Evolutionary conservation across 2,113 vertebrate species (phyloP).

Genomic region (Xiphophorus hellerii): DNA sequence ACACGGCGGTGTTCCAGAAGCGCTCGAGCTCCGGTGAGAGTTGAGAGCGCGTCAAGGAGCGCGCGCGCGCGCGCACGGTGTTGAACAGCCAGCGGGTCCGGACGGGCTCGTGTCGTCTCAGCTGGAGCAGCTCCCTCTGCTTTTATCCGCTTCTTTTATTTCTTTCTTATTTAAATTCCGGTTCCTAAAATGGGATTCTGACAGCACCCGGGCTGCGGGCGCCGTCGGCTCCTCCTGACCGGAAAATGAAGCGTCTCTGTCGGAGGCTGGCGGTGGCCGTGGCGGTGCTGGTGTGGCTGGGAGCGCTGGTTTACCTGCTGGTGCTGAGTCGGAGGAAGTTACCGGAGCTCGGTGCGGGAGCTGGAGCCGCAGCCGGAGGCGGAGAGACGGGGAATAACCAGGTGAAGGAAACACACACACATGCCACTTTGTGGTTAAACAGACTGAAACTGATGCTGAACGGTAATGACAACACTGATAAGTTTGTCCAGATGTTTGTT

Average conservation of each 20-base stretch:
- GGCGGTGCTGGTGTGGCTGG: conserved; percentile 77
- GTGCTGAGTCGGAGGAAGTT: conserved; percentile 73
- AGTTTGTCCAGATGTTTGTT: not conserved
- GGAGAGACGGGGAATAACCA: conserved; percentile 48
- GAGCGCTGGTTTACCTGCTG: conserved; percentile 77
- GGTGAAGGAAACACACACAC: conserved; percentile 42
- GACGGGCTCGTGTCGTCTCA: conserved; percentile 8
- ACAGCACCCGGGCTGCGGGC: conserved; percentile 57
- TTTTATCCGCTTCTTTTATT: not conserved
- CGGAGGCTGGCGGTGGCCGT: conserved; percentile 71
- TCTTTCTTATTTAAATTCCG: not conserved
- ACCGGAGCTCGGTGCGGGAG: conserved; percentile 62
- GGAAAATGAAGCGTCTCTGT: conserved; percentile 72
- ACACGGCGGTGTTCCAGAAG: conserved; percentile 31
- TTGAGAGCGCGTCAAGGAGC: conserved; percentile 25
- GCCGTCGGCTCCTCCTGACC: conserved; percentile 63
- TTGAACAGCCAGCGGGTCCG: conserved; percentile 21
- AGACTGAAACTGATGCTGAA: too few species aligned
- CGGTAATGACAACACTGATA: not conserved
- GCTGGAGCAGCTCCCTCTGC: not conserved
- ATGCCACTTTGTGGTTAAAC: too few species aligned
- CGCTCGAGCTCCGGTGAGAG: conserved; percentile 43
- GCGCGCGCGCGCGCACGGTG: conserved; percentile 16
- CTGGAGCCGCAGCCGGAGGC: conserved; percentile 16
- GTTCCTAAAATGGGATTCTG: conserved; percentile 40